phyloP scores from a whole-genome alignment of 1,140 invertebrate species.

The Eulimnadia texana region DNA sequence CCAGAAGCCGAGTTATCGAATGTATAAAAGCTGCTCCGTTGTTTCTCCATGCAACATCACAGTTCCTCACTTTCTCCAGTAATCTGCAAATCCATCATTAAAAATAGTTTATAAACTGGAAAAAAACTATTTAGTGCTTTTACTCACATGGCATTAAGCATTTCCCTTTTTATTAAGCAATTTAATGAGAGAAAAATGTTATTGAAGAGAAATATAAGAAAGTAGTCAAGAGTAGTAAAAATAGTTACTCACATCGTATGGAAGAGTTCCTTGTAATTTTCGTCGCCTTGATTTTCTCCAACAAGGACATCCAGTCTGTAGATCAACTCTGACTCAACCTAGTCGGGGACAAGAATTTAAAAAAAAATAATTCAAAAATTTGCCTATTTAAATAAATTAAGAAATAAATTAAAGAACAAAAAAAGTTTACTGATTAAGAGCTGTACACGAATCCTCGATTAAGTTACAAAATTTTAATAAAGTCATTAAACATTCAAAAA shows the following conservation, averaged over 20 bases:
- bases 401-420: too few relatives aligned
- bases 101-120: background rate
- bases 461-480: too few relatives aligned
- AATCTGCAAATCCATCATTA: conserved; percentile 45
- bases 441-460: too few relatives aligned
- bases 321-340: conserved; percentile 79
- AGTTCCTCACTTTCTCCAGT: conserved; percentile 66
- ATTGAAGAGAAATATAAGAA: conserved; percentile 14
- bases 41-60: conserved; percentile 75
- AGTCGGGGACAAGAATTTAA: too few relatives aligned
- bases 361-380: too few relatives aligned
- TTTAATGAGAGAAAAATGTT: conserved; percentile 3
- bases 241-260: conserved; percentile 73
- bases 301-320: conserved; percentile 85
- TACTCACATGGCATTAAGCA: conserved; percentile 13
- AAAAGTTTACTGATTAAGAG: too few relatives aligned
- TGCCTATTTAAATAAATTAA: too few relatives aligned
- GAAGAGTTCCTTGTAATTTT: conserved; percentile 78
- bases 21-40: conserved; percentile 79
- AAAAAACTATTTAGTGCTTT: conserved; percentile 3
- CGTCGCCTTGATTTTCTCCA: conserved; percentile 83
- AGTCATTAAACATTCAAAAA: too few relatives aligned
- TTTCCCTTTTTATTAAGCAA: conserved; percentile 12
- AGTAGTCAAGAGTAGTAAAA: background rate
- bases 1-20: conserved; percentile 74